Base-by-base conservation (phyloP, 1,140 invertebrate species). In the Palaemon carinicauda region DNA sequence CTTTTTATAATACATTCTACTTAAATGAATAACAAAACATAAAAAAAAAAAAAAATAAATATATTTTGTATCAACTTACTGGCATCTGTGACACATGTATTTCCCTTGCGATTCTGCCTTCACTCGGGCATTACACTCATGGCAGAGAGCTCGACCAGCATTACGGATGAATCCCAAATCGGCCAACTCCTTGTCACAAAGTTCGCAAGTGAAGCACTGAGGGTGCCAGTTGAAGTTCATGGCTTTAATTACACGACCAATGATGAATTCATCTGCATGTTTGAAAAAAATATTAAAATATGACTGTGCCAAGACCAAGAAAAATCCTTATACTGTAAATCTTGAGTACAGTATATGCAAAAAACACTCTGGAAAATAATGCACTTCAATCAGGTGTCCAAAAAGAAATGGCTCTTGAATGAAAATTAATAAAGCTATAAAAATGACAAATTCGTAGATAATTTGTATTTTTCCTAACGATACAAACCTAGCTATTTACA, bases 171-270 rank as follows among this genome's bases (percentile, higher is more conserved):
- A 99, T 19, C 99, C 99, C 79, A 96, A 94, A 92, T 99, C 99
- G 53, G 98, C 98, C 82, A 99, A 92, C 92, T 97, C 95, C 87
- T 95, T 95, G 84, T 94, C 93, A 91, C 99, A 99, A 89, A 97
- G 93, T 91, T 99, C 96, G 92, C 99, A 99, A 3, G 96, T 94
- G 93, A 99, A 99, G 92, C 99, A 99, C 80, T 95, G 94, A 1
- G 98, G 98, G 93, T 99, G 99, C 98, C 98, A 99, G 91, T 96
- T 99, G 3, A 96, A 95, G 90, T 99, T 98, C 97, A 99, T 99
- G 1, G 99, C 99, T 91, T 99, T 99, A 89, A 99, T 99, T 0
- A 99, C 99, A 82, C 98, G 94, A 0, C 98, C 98, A 92, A 99
- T 97, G 24, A 99, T 97, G 91, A 99, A 99, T 91, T 98, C 96